These are phyloP conservation scores for Dipus sagitta DNA, from an alignment of 2,797 vertebrate genomes.

Conservation along the genomic window DNA sequence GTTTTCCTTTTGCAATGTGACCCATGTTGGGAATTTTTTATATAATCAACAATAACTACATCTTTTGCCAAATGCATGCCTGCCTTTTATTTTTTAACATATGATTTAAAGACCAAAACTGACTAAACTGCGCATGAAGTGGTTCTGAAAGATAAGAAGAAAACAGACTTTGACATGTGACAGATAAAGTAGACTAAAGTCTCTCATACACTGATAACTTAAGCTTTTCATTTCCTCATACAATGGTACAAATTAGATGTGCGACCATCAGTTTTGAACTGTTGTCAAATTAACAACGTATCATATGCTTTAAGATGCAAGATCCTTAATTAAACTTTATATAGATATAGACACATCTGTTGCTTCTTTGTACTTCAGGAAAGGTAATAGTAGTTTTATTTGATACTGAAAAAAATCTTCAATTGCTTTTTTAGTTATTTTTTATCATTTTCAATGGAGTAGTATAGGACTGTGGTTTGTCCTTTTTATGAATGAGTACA, in stretches of 20 bases:
- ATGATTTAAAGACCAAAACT: conserved; percentile 87
- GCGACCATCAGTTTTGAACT: conserved; percentile 90
- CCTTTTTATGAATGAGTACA: conserved; percentile 91
- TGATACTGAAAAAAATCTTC: conserved; percentile 89
- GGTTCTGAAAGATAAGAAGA: conserved; percentile 84
- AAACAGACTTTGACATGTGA: conserved; percentile 76
- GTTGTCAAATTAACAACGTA: conserved; percentile 88
- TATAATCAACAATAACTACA: conserved; percentile 89
- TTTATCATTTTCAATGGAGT: conserved; percentile 89
- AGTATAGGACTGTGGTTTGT: conserved; percentile 89
- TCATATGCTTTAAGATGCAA: conserved; percentile 89
- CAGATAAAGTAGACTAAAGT: conserved; percentile 83
- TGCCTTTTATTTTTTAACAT: conserved; percentile 91
- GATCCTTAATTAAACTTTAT: conserved; percentile 90
- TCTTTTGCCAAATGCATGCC: conserved; percentile 95
- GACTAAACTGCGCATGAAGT: conserved; percentile 91
- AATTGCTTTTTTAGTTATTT: conserved; percentile 89
- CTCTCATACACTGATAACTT: conserved; percentile 85
- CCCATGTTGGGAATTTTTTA: conserved; percentile 87
- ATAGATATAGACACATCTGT: conserved; percentile 88
- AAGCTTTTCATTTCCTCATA: conserved; percentile 85
- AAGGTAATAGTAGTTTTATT: conserved; percentile 88
- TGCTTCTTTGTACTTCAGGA: conserved; percentile 90
- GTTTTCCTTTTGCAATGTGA: conserved; percentile 84
- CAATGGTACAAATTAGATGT: conserved; percentile 88